Evolutionary conservation across 53 echinoderm and acorn worm genomes (phyloP).

Genomic region (Paelopatides confundens): DNA sequence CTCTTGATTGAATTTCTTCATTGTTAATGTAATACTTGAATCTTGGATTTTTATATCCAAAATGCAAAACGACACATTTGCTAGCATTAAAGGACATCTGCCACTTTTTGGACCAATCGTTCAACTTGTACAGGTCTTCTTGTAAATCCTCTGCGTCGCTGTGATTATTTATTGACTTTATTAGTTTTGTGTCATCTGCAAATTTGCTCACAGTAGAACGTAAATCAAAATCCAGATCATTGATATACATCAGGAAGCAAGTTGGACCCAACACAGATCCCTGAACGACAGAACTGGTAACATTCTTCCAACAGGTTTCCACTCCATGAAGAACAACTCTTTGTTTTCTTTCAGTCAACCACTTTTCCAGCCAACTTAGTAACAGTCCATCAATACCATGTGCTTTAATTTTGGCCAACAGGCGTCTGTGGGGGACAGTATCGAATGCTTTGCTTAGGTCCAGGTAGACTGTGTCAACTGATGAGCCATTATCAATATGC

Average conservation of each 20-base stretch:
- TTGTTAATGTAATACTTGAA: too few relatives aligned
- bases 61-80: background rate
- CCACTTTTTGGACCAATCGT: constrained; percentile 10
- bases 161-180: too few relatives aligned
- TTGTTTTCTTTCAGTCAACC: background rate
- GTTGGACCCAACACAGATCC: background rate
- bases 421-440: background rate
- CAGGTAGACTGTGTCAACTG: background rate
- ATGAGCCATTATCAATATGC: background rate
- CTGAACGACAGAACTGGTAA: background rate
- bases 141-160: background rate
- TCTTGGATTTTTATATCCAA: too few relatives aligned
- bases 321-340: background rate
- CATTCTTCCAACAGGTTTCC: background rate
- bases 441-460: background rate
- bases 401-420: background rate
- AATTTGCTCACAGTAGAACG: background rate
- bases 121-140: background rate
- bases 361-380: background rate
- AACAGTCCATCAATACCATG: background rate
- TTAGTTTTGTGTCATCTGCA: background rate
- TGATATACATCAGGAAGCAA: background rate
- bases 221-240: background rate
- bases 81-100: background rate
- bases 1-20: too few relatives aligned